Base-by-base conservation (phyloP, 64 coral and sea anemone genomes). In the Catalaphyllia jardinei region DNA sequence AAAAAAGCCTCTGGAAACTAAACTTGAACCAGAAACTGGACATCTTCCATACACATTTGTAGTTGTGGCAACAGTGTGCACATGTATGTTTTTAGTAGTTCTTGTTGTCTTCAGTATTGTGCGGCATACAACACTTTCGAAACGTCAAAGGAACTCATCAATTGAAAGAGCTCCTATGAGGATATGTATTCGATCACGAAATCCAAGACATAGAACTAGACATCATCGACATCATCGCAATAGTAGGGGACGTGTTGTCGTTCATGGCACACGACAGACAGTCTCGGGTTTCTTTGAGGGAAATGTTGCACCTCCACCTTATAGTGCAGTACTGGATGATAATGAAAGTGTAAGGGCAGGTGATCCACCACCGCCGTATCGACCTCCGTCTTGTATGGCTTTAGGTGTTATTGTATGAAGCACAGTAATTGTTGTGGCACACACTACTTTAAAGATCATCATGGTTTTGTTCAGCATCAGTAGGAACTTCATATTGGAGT, bases 251-350 rank as follows among this genome's bases (percentile, higher is more conserved):
- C 93, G 81, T 83, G 85, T 87, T 83, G 88, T 88, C 39, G 87
- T 87, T 65, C 88, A 89, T 11, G 92, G 87, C 1, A 79, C 91
- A 60, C 67, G 88, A 15, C 95, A 97, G 73, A 97, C 95, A 54
- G 95, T 97, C 6, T 91, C 95, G 29, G 95, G 95, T 27, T 91
- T 97, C 46, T 97, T 97, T 54, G 95, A 97, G 88, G 95, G 95
- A 0, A 97, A 97, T 85, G 95, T 97, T 8, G 81, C 95, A 60
- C 95, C 95, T 3, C 95, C 95, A 4, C 95, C 95, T 6, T 97
- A 97, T 27, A 97, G 87, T 52, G 88, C 92, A 20, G 95, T 97
- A 29, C 71, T 97, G 49, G 95, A 97, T 52, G 95, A 97, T 62
- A 97, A 59, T 82, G 95, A 93, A 67, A 97, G 95, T 25, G 72